phyloP scores from a whole-genome alignment of 2,113 vertebrate species.

The Cyphomyrus plagiostoma region DNA sequence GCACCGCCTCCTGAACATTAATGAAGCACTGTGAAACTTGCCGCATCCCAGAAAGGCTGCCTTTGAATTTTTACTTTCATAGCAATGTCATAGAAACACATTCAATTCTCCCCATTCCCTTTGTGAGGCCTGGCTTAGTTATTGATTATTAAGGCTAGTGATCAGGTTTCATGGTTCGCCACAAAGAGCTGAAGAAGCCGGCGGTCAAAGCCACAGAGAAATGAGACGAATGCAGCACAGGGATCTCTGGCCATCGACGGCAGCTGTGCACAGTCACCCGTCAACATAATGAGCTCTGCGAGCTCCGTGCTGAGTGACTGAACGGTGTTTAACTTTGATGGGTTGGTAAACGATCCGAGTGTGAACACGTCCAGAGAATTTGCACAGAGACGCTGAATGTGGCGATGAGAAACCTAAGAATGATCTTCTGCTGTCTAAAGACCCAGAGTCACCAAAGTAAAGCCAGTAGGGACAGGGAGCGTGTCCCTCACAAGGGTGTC shows the following conservation, averaged over 20 bases:
- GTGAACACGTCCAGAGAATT: background rate
- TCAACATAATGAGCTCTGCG: background rate
- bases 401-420: background rate
- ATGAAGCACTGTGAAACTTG: background rate
- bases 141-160: background rate
- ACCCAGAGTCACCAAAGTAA: background rate
- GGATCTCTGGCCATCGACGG: background rate
- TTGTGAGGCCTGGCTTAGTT: background rate
- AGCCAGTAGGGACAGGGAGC: background rate
- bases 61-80: background rate
- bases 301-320: background rate
- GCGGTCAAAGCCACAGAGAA: background rate
- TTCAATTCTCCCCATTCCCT: background rate
- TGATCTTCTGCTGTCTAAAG: background rate
- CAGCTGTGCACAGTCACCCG: background rate
- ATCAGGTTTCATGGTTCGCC: background rate
- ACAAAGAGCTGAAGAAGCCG: background rate
- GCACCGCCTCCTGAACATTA: background rate
- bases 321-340: background rate
- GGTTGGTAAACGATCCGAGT: background rate
- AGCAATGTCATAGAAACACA: background rate
- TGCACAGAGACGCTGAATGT: background rate
- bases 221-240: background rate
- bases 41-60: background rate
- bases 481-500: too few species aligned